Evolutionary conservation across 2,113 vertebrate genomes (phyloP), one percentile per base, ranked within the genome.

Genomic region (Merops nubicus): DNA sequence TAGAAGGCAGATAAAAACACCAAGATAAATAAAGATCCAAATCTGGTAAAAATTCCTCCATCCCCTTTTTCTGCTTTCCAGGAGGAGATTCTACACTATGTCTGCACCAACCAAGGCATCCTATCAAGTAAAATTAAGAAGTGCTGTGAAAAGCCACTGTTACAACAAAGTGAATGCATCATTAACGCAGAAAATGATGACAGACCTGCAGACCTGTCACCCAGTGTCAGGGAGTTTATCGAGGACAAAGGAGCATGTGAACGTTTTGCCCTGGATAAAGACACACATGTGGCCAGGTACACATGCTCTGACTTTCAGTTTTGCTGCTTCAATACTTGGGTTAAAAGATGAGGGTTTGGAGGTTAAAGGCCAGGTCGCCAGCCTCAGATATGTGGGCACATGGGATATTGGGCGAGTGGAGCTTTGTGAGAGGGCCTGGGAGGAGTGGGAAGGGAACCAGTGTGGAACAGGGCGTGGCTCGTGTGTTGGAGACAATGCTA

Each of bases 281-380:
- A 96, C 10, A 31, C 22, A 11, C 97, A 93, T 45, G 56, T 98
- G 47, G 98, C 97, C 85, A 97, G 96, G 98, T 98, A 96, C 8
- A 8, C 42, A 13, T 23, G 12, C 40, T 54, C 57, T n/a, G 2
- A 47, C 72, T 36, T 13, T 38, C 40, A 2, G 0, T n/a, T 17
- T 3, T 29, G 14, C 33, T 19, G 11, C 25, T 65, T 21, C 33
- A 2, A 1, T 20, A 6, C 33, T 17, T 12, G 62, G 38, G n/a
- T 10, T 10, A 12, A 8, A 40, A 45, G 53, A 16, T n/a, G n/a
- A n/a, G n/a, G n/a, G n/a, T n/a, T 16, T 15, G 53, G 36, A 19
- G 1, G 1, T 8, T 16, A 22, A 70, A 80, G 40, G 14, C 13
- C 22, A 29, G 43, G 51, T 72, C 36, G 7, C 10, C 28, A 21